Percentiles rank a stretch among this genome's conserved stretches.
These are phyloP conservation scores for Oreochromis aureus DNA, from an alignment of 2,113 vertebrate species.

Conservation along the genomic window DNA sequence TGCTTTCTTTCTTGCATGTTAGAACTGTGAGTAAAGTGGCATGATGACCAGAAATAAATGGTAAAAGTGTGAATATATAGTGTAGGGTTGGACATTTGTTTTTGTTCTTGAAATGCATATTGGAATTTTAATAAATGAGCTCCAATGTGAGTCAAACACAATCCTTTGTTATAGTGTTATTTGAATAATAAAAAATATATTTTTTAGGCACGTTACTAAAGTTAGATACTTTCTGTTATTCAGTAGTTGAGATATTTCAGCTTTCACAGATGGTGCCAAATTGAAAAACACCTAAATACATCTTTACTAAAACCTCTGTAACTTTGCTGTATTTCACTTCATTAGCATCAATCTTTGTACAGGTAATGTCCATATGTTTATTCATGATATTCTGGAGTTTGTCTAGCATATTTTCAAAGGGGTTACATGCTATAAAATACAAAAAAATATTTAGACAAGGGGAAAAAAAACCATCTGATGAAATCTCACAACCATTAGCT, in stretches of 20 bases:
- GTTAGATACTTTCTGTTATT: neutral
- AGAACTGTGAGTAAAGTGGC: neutral
- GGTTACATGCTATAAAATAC: neutral
- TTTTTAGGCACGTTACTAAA: neutral
- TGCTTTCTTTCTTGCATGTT: neutral
- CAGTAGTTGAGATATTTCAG: neutral
- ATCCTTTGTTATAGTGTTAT: neutral
- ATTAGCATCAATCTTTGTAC: neutral
- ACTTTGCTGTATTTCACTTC: neutral
- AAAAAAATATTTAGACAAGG: neutral
- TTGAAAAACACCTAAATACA: neutral
- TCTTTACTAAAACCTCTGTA: neutral
- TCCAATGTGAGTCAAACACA: neutral
- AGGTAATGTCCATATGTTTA: neutral
- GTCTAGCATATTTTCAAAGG: neutral
- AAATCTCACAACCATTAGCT: neutral
- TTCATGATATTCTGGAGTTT: neutral
- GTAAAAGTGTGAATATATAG: neutral
- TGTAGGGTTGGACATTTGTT: neutral
- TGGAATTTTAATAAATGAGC: neutral
- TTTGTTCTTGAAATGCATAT: no score
- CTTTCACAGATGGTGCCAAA: neutral
- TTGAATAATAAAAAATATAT: neutral
- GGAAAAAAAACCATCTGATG: neutral
- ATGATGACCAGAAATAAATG: neutral